phyloP scores from a whole-genome alignment of 2,113 vertebrate genomes.

The Pangasianodon hypophthalmus region DNA sequence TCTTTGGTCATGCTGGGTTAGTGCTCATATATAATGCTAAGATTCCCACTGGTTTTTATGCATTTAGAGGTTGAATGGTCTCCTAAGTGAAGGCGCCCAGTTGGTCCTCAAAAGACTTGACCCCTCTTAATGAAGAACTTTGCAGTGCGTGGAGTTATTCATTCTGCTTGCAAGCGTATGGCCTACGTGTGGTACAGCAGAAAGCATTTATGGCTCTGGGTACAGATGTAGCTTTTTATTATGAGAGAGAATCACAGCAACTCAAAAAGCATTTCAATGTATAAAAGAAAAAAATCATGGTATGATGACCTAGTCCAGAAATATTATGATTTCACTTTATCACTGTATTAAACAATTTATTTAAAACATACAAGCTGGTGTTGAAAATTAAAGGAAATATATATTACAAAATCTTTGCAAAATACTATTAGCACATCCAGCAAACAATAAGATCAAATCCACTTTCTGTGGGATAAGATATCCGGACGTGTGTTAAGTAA shows the following conservation, averaged over 20 bases:
- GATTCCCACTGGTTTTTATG: slow-evolving; percentile 24
- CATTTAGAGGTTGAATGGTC: slow-evolving; percentile 18
- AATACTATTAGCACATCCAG: neutral
- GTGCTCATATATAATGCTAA: slow-evolving; percentile 5
- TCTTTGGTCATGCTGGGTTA: slow-evolving; percentile 15
- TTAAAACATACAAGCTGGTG: neutral
- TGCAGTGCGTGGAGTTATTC: neutral
- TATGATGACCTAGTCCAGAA: neutral
- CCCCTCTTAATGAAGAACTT: slow-evolving; percentile 15
- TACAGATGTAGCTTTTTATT: neutral
- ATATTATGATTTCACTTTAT: neutral
- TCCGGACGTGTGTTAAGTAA: neutral
- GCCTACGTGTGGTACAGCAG: neutral
- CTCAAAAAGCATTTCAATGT: neutral
- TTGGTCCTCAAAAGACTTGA: slow-evolving; percentile 14
- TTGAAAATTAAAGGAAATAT: neutral
- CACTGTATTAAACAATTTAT: neutral
- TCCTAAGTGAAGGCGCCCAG: slow-evolving; percentile 17
- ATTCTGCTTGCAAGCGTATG: neutral
- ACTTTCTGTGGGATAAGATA: neutral
- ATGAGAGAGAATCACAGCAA: neutral
- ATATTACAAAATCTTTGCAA: neutral
- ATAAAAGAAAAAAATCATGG: neutral
- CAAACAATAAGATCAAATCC: neutral
- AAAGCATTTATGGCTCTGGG: neutral